phyloP scores from a whole-genome alignment of 2,888 invertebrate species.

The Leptinotarsa haldemani region DNA sequence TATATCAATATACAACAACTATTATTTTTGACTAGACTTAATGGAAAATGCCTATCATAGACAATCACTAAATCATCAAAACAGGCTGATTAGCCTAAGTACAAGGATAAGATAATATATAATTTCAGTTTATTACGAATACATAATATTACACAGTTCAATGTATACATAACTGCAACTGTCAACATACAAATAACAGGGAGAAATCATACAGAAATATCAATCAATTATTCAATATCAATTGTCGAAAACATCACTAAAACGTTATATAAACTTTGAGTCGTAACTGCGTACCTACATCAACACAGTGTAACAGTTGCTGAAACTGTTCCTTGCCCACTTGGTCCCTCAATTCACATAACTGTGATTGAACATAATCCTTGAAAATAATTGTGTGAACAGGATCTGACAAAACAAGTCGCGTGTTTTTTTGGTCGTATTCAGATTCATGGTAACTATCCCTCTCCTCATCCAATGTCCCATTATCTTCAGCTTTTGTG shows the following conservation, averaged over 20 bases:
- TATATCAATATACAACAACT: too few relatives aligned
- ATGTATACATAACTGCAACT: too few relatives aligned
- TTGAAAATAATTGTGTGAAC: conserved; percentile 82
- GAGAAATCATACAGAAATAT: too few relatives aligned
- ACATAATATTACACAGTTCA: too few relatives aligned
- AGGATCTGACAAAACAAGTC: conserved; percentile 79
- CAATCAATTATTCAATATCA: too few relatives aligned
- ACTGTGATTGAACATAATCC: conserved; percentile 77
- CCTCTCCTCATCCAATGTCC: conserved; percentile 72
- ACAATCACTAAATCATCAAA: too few relatives aligned
- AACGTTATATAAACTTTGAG: conserved; percentile 68
- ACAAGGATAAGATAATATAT: too few relatives aligned
- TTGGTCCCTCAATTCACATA: conserved; percentile 77
- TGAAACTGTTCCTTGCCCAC: conserved; percentile 72
- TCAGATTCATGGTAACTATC: conserved; percentile 71
- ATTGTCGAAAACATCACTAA: conserved; percentile 1
- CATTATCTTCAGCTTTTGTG: conserved; percentile 75
- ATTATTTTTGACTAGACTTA: too few relatives aligned
- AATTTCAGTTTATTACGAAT: too few relatives aligned
- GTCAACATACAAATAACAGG: too few relatives aligned
- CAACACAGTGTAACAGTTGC: conserved; percentile 72
- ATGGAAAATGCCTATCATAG: too few relatives aligned
- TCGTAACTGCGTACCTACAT: conserved; percentile 75
- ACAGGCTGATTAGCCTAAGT: too few relatives aligned
- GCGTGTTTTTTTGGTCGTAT: conserved; percentile 79